phyloP scores from a whole-genome alignment of 2,888 invertebrate species.

The Rambutsinella grinnellia region DNA sequence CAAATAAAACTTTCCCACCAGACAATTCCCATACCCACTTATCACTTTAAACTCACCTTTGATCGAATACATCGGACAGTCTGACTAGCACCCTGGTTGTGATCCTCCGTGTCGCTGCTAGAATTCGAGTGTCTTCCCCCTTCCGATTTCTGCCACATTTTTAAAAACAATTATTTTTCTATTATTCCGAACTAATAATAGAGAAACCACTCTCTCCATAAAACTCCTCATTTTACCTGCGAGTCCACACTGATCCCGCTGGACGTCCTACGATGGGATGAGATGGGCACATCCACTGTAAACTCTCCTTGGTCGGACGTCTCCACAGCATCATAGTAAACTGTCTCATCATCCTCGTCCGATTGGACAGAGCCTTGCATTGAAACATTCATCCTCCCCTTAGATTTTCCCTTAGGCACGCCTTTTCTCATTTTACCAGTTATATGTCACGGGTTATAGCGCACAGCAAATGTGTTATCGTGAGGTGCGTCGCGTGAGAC shows the following conservation, averaged over 20 bases:
- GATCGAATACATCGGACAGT: constrained; percentile 64
- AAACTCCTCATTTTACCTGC: constrained; percentile 63
- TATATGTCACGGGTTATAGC: too few species aligned
- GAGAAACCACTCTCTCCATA: not conserved
- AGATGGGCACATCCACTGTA: constrained; percentile 66
- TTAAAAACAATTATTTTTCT: not conserved
- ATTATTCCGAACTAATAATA: not conserved
- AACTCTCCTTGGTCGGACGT: constrained; percentile 65
- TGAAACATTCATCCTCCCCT: constrained; percentile 53
- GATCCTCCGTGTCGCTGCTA: constrained; percentile 68
- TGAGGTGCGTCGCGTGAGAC: constrained; percentile 9
- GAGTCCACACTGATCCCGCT: constrained; percentile 67
- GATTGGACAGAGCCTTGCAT: constrained; percentile 69
- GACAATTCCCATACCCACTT: not conserved
- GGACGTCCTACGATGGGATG: constrained; percentile 68
- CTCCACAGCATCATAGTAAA: constrained; percentile 76
- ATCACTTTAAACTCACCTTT: constrained; percentile 52
- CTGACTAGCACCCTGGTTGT: constrained; percentile 65
- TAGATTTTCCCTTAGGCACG: constrained; percentile 38
- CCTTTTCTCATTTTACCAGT: constrained; percentile 23
- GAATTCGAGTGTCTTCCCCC: constrained; percentile 68
- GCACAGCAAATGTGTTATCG: not conserved
- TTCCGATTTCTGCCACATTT: constrained; percentile 64
- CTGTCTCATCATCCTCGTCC: constrained; percentile 75
- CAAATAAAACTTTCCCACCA: constrained; percentile 8